Base-by-base conservation (phyloP, 30 jellyfish, hydroid and myxozoan species). In the Rhopilema esculentum region DNA sequence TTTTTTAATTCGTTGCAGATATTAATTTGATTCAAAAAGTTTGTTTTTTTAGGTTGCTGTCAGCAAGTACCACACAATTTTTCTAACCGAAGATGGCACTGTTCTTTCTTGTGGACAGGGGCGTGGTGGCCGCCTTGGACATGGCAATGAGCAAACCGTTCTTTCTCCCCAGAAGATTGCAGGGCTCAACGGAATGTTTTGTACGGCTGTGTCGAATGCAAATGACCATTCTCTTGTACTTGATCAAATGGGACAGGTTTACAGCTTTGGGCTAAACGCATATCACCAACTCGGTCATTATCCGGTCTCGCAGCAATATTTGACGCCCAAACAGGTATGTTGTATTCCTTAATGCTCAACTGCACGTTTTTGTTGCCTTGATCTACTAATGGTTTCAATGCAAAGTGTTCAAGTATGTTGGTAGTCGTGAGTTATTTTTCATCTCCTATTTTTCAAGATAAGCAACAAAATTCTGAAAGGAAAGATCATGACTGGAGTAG, bases 101-200 rank as follows among this genome's bases (percentile, higher is more conserved):
- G 91, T 89, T 0, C 88, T 67, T 64, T 67, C 96, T 19, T 93
- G 98, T 57, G 98, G 98, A 1, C 97, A 83, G 33, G 98, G 98
- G 33, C 66, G 85, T 24, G 96, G 97, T 49, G 98, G 98, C 17
- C 86, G 96, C 32, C 84, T 93, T 20, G 98, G 98, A 16, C 97
- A 88, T 61, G 90, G 90, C 51, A 65, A 84, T 30, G 98, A 93
- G 77, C 92, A 88, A 78, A 88, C 98, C 9, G 64, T 82, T 30
- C 18, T 93, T 62, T 72, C 67, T 57, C 98, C 98, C 50, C 75
- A 81, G 87, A 88, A 49, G 61, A 68, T 93, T 18, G 33, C 75
- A 18, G 83, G 75, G 8, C 76, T 82, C 8, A 52, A 49, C 30
- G 84, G 92, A 16, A 20, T 66, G 21, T 27, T 63, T 50, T 93